Evolutionary conservation across 2,113 vertebrate genomes (phyloP), one percentile per base, ranked within the genome.

Genomic region (Ameiurus melas): DNA sequence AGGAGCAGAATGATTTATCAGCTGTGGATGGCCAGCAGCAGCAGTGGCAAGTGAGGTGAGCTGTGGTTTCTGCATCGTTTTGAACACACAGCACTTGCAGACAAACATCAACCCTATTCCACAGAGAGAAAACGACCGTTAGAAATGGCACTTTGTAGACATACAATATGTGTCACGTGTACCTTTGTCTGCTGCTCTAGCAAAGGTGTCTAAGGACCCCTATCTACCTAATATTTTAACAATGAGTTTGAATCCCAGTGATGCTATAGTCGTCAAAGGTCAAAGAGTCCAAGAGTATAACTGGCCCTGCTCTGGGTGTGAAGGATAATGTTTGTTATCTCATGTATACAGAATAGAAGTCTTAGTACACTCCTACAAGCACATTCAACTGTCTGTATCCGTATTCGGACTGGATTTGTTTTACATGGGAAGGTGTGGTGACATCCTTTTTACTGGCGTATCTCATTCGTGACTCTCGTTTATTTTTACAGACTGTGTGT

Each of bases 1-100:
- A 68, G 89, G 91, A 90, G 93, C 93, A 86, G 87, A 93, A 94
- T 95, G 95, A 95, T 95, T 95, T 94, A 95, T 95, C 94, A 93
- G 94, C 93, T 92, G 93, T 90, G 92, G 92, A 93, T 86, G 47
- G 90, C 93, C 93, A 92, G 93, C 92, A 93, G 93, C 90, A 92
- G 92, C 90, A 62, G 92, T 92, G 89, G 78, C 70, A 88, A 71
- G 64, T 53, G 30, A 71, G 90, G 90, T 89, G 87, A 87, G 62
- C 22, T n/a, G 8, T 20, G 51, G 25, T 30, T 87, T 68, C 84
- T 89, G 90, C 83, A 90, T 84, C 84, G 75, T 87, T 87, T 87
- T 81, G 89, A 90, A 36, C 25, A 30, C 66, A 82, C 10, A 25
- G 43, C 82, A 70, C 71, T 55, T 39, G 86, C 14, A n/a, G 53